A percentile compares a stretch with the other conserved stretches of the same genome.
phyloP scores from a whole-genome alignment of 2,797 vertebrate genomes.

The Pseudocheirus occidentalis region DNA sequence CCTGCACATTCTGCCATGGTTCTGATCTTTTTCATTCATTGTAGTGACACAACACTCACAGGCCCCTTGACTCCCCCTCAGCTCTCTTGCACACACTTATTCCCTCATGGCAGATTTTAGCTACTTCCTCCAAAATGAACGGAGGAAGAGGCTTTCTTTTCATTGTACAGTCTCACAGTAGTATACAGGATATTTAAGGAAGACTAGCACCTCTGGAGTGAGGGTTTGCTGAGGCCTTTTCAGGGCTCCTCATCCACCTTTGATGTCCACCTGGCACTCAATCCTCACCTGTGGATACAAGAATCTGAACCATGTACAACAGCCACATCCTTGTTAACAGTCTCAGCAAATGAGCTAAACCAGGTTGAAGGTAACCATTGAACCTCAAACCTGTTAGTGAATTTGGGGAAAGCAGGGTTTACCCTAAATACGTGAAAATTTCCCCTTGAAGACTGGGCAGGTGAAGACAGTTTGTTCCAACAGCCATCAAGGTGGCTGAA shows the following conservation, averaged over 20 bases:
- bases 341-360: neutral
- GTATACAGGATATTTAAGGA: neutral
- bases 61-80: neutral
- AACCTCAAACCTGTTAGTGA: neutral
- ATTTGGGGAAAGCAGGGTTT: neutral
- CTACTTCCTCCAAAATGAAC: neutral
- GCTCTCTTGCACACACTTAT: neutral
- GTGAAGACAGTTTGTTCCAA: neutral
- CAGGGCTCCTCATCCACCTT: neutral
- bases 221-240: neutral
- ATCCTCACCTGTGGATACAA: neutral
- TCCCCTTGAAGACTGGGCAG: neutral
- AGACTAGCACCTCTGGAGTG: neutral
- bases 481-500: neutral
- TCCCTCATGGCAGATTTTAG: neutral
- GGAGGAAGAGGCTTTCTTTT: neutral
- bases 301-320: neutral
- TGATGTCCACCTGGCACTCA: neutral
- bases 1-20: no score
- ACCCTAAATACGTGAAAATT: neutral
- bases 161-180: neutral
- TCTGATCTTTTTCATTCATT: neutral
- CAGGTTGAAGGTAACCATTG: neutral
- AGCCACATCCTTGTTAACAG: neutral
- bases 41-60: neutral